A percentile compares a stretch with the other conserved stretches of the same genome.
Evolutionary conservation across 2,797 vertebrate species (phyloP).

Genomic region (Hoplostethus atlanticus): DNA sequence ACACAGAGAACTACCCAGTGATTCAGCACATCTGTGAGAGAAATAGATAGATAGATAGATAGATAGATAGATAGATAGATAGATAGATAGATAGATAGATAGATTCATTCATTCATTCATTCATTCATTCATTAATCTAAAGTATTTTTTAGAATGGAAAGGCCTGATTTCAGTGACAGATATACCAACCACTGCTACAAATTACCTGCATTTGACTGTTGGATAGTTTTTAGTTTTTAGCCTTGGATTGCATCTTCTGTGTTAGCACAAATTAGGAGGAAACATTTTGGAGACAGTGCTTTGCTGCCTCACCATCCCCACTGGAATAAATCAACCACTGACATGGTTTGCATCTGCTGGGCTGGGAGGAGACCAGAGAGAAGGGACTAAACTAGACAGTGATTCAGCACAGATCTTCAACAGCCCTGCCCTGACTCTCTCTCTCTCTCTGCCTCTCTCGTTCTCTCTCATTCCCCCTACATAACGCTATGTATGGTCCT

Average conservation of each 20-base stretch:
- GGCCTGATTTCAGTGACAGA: no score
- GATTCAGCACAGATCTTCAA: slow-evolving; percentile 3
- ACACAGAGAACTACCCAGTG: background rate
- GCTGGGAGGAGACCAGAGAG: background rate
- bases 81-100: background rate
- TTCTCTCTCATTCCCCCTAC: background rate
- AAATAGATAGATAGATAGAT: background rate
- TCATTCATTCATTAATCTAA: no score
- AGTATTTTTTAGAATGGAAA: no score
- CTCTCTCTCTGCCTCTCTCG: background rate
- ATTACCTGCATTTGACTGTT: no score
- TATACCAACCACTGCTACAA: no score
- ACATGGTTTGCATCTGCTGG: background rate
- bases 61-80: slow-evolving; percentile 5
- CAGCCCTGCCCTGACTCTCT: background rate
- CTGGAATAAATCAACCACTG: background rate
- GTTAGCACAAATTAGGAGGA: background rate
- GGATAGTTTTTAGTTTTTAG: no score
- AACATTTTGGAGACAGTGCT: background rate
- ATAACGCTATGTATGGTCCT: background rate
- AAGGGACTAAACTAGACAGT: background rate
- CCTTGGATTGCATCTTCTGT: no score
- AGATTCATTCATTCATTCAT: no score
- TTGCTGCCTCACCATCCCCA: background rate
- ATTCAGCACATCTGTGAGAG: background rate